phyloP scores from a whole-genome alignment of 2,113 vertebrate genomes.

The Fulica atra region DNA sequence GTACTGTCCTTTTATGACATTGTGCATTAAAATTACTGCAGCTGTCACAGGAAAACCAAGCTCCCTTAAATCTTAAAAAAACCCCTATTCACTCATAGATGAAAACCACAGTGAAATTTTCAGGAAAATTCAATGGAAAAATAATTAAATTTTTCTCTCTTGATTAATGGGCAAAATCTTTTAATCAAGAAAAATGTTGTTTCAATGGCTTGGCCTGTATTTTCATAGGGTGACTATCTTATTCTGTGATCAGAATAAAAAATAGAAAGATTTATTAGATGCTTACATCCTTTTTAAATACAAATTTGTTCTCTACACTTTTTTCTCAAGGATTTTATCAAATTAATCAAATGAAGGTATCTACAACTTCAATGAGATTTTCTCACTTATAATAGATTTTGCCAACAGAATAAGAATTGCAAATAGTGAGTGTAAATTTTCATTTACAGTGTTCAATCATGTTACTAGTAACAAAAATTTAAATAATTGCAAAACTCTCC shows the following conservation, averaged over 20 bases:
- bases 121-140: slow-evolving; percentile 15
- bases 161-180: not conserved
- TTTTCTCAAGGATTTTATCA: not conserved
- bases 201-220: not conserved
- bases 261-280: not conserved
- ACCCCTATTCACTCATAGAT: slow-evolving; percentile 1
- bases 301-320: not conserved
- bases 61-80: slow-evolving; percentile 62
- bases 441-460: not conserved
- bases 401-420: not conserved
- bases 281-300: not conserved
- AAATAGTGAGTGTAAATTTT: not conserved
- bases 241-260: not conserved
- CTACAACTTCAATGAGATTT: not conserved
- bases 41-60: slow-evolving; percentile 59
- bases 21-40: slow-evolving; percentile 67
- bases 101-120: slow-evolving; percentile 30
- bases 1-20: slow-evolving; percentile 64
- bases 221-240: not conserved
- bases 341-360: not conserved
- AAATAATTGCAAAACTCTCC: not conserved
- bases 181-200: not conserved
- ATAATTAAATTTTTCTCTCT: not conserved
- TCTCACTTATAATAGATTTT: not conserved
- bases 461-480: not conserved